Base-by-base conservation (phyloP, 2,888 invertebrate species). In the Cheilosia scutellata region DNA sequence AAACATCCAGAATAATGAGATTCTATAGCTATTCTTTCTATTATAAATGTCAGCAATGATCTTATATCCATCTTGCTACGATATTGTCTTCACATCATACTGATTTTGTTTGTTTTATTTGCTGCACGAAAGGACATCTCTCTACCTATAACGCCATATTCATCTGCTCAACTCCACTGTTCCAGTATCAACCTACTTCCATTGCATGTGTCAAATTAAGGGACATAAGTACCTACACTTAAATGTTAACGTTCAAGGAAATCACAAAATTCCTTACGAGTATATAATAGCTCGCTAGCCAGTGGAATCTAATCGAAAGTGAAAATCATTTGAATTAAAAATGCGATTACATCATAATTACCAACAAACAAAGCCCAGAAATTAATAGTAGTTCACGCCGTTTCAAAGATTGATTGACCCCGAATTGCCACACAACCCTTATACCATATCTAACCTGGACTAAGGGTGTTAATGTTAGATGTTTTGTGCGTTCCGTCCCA, bases 281-380 rank as follows among this genome's bases (percentile, higher is more conserved):
- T 37, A 31, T 55, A 68, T 68, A 57, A 44, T 57, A 33, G 25
- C 11, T 37, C 33, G 27, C 33, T 49, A 57, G 37, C 16, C 49
- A 2, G 4, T 5, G 53, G 31, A 42, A 44, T 42, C 47, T 65
- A 65, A 65, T 74, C 63, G 37, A 6, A 25, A 44, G 6, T 57
- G 9, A 57, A 75, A 55, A 49, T 55, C 60, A 42, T 33, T 68
- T 51, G 33, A 51, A 76, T 60, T 60, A 44, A 60, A 58, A 31
- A 37, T 11, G 16, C 68, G 33, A 76, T 76, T 60, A 76, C 66
- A 76, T 76, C 76, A 76, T 60, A 76, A 76, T 76, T 66, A 76
- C 66, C 68, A 60, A 25, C 29, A 42, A 58, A 66, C 76, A 60
- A 51, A 37, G 29, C 29, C 65, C 57, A 16, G 57, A 75, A 76